These are phyloP conservation scores for Acanthacorydalis orientalis DNA, from an alignment of 2,888 invertebrate genomes.

Conservation along the genomic window DNA sequence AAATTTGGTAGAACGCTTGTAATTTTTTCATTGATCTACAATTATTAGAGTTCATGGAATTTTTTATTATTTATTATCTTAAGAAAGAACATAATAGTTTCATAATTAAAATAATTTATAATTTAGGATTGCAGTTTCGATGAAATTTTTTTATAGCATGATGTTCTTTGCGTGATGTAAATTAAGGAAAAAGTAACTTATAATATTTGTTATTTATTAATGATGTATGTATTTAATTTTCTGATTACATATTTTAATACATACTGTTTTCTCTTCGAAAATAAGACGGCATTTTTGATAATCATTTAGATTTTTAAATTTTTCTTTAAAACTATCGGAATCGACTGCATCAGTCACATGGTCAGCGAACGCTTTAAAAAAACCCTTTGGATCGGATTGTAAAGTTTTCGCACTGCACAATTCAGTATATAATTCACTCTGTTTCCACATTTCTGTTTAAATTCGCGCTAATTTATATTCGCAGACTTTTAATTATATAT, in stretches of 20 bases:
- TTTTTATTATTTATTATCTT: no score
- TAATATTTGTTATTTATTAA: not conserved
- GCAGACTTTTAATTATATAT: no score
- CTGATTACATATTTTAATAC: not conserved
- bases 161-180: no score
- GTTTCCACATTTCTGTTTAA: not conserved
- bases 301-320: slow-evolving; percentile 41
- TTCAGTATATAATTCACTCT: slow-evolving; percentile 30
- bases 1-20: slow-evolving; percentile 35
- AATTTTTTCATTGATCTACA: slow-evolving; percentile 17
- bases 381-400: slow-evolving; percentile 56
- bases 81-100: no score
- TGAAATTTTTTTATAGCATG: no score
- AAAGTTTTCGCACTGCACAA: slow-evolving; percentile 60
- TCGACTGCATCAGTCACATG: slow-evolving; percentile 36
- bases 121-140: no score
- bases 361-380: slow-evolving; percentile 50
- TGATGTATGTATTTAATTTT: not conserved
- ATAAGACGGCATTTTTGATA: slow-evolving; percentile 38
- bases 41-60: not conserved
- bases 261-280: slow-evolving; percentile 32
- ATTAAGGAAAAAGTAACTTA: no score
- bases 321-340: slow-evolving; percentile 38
- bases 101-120: no score
- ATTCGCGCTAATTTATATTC: no score